Evolutionary conservation across 2,888 invertebrate species (phyloP).

Genomic region (Dryobotodes eremita): DNA sequence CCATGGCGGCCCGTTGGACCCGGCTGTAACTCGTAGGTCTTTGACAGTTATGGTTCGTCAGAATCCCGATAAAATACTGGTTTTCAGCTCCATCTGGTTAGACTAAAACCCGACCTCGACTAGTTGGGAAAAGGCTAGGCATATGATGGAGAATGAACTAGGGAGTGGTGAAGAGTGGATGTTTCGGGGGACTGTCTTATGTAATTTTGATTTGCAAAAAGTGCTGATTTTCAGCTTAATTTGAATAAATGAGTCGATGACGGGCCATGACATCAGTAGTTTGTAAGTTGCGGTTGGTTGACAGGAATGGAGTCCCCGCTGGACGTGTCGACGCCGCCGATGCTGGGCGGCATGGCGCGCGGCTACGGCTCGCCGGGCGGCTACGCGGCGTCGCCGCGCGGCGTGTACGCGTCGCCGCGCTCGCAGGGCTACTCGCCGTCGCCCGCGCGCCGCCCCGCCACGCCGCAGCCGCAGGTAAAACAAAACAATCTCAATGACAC

Average conservation of each 20-base stretch:
- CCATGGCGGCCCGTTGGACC: background rate
- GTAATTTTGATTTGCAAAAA: background rate
- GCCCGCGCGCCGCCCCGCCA: slow-evolving; percentile 77
- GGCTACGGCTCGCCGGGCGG: slow-evolving; percentile 74
- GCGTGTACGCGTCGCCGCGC: slow-evolving; percentile 86
- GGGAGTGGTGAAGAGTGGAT: background rate
- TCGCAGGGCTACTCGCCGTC: slow-evolving; percentile 84
- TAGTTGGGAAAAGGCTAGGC: background rate
- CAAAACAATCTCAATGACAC: too few relatives aligned
- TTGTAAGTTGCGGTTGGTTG: accelerated
- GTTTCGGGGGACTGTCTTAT: background rate
- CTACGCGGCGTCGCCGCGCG: slow-evolving; percentile 81
- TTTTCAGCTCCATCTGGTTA: background rate
- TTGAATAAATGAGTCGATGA: background rate
- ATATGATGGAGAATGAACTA: background rate
- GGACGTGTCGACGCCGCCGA: slow-evolving; percentile 74
- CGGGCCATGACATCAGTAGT: background rate
- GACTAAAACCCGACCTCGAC: background rate
- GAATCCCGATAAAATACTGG: background rate
- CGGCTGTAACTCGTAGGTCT: background rate
- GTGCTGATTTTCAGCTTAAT: background rate
- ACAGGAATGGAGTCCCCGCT: slow-evolving; percentile 78
- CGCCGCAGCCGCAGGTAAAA: slow-evolving; percentile 82
- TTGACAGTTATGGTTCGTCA: background rate
- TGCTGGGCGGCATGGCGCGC: slow-evolving; percentile 63